Evolutionary conservation across 2,113 vertebrate species (phyloP).

Genomic region (Phaethornis superciliosus): DNA sequence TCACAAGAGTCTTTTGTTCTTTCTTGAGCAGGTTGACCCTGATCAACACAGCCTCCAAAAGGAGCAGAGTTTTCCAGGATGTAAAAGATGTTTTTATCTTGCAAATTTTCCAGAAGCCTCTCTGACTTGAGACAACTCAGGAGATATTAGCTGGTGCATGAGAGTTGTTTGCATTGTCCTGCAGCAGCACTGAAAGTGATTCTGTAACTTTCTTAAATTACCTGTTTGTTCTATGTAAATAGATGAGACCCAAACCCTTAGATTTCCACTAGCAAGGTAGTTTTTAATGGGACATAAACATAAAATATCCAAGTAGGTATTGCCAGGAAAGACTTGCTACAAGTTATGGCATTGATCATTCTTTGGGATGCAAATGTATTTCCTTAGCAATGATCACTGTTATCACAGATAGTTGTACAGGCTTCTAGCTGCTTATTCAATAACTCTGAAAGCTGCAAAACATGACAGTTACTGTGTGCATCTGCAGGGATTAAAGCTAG

Average conservation of each 20-base stretch:
- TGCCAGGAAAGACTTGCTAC: neutral
- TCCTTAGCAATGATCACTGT: neutral
- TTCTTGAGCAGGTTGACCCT: neutral
- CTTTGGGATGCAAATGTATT: neutral
- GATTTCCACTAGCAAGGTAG: neutral
- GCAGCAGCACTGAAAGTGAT: neutral
- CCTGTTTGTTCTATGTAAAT: neutral
- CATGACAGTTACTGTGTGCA: constrained; percentile 10
- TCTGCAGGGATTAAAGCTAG: constrained; percentile 11
- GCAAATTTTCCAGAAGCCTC: neutral
- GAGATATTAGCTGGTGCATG: neutral
- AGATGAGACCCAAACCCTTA: neutral
- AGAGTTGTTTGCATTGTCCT: neutral
- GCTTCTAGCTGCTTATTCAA: constrained; percentile 2
- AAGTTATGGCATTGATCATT: neutral
- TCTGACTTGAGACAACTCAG: neutral
- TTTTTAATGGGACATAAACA: neutral
- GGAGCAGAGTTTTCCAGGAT: neutral
- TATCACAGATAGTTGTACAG: neutral
- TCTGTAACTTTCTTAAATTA: constrained; percentile 13
- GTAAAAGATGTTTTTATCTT: neutral
- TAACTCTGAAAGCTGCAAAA: constrained; percentile 15
- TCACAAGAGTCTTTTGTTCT: neutral
- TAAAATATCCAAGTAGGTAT: neutral
- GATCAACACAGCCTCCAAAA: neutral